Conservation (phyloP, 2,888 invertebrate genomes). For the Automeris io region DNA sequence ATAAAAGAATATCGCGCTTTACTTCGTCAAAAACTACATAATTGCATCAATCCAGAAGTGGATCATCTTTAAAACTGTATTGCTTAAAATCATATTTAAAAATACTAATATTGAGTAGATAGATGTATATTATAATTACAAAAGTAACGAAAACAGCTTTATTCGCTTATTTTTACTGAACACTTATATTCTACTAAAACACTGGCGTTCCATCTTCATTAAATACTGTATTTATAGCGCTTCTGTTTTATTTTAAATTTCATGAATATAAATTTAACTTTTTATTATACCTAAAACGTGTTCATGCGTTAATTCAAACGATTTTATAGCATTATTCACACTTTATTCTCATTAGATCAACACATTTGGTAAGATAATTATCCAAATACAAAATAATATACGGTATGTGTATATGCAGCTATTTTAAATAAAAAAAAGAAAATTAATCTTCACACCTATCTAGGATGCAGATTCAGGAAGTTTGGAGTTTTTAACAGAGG, state of each 20-base stretch:
- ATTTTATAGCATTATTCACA: background rate
- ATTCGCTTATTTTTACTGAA: conserved; percentile 7
- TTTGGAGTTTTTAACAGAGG: no score
- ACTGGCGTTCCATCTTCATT: conserved; percentile 20
- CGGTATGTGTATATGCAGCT: no score
- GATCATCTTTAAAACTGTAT: no score
- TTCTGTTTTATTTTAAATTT: conserved; percentile 10
- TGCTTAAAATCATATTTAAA: no score
- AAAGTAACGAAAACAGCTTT: background rate
- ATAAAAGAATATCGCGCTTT: no score
- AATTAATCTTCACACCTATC: no score
- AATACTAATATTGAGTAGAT: no score
- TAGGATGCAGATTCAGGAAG: no score
- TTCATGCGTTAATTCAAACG: conserved; percentile 1
- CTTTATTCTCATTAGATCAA: background rate
- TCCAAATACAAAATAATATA: background rate
- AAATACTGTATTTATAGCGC: conserved; percentile 22
- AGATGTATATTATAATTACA: no score
- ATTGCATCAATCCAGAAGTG: no score
- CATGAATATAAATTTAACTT: conserved; percentile 9
- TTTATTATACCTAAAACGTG: conserved; percentile 8
- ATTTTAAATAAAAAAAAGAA: no score
- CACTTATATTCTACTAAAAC: conserved; percentile 12
- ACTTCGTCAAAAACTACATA: no score
- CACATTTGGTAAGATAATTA: background rate